Percentiles rank a stretch among this genome's conserved stretches.
phyloP scores from a whole-genome alignment of 92 coral and sea anemone species.

The Palythoa grandis region DNA sequence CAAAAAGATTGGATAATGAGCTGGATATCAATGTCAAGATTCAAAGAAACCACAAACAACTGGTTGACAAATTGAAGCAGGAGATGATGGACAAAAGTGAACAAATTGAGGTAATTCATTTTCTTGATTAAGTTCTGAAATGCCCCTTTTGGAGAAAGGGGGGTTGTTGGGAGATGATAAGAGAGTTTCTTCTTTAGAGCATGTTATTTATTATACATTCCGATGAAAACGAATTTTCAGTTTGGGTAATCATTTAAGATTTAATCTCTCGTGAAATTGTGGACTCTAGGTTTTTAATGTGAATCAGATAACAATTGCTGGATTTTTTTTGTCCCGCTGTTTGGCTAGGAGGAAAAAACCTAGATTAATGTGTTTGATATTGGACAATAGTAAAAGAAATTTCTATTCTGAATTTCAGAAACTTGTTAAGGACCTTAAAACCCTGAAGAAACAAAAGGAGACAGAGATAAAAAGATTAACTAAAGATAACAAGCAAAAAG shows the following conservation, averaged over 20 bases:
- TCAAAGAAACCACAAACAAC: conserved; percentile 67
- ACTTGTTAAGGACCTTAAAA: conserved; percentile 70
- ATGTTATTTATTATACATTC: background rate
- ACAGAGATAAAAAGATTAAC: conserved; percentile 68
- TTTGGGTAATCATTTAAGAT: no score
- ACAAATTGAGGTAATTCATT: conserved; percentile 63
- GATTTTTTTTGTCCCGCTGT: no score
- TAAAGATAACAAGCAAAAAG: conserved; percentile 72
- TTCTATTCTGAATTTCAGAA: conserved; percentile 48
- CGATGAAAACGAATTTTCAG: no score
- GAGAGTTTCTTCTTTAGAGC: background rate
- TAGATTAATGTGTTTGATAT: no score
- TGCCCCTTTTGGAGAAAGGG: no score
- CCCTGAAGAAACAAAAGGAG: conserved; percentile 78
- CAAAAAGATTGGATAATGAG: conserved; percentile 62
- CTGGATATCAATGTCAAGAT: conserved; percentile 63
- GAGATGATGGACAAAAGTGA: conserved; percentile 50
- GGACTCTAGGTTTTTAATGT: no score
- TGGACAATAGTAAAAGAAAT: no score
- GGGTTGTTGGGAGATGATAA: no score
- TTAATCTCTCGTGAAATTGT: no score
- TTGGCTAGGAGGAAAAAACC: no score
- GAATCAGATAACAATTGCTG: no score
- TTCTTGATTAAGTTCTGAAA: background rate
- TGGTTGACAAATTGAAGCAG: conserved; percentile 65